phyloP scores from a whole-genome alignment of 2,888 invertebrate genomes.

The Scotopteryx bipunctaria region DNA sequence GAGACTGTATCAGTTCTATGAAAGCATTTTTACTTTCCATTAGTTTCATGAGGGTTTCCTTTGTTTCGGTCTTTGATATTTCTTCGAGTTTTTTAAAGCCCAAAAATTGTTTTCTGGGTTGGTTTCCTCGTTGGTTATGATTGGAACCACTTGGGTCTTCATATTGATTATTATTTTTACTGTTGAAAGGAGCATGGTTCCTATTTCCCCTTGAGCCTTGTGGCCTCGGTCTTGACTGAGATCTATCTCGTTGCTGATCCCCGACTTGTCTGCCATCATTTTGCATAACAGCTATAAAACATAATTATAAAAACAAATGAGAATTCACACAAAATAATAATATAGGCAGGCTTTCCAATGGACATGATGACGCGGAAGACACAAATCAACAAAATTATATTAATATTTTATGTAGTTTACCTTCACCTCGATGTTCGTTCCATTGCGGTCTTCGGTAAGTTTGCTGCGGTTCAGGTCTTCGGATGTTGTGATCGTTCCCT shows the following conservation, averaged over 20 bases:
- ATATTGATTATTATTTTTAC: neutral
- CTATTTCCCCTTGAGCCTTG: neutral
- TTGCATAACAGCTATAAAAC: conserved; percentile 3
- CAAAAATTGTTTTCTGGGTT: conserved; percentile 22
- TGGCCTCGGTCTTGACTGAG: neutral
- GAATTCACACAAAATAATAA: too few species aligned
- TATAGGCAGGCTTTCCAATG: too few species aligned
- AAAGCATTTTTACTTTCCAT: conserved; percentile 57
- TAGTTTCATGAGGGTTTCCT: conserved; percentile 59
- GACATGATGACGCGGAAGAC: too few species aligned
- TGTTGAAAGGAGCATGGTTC: neutral
- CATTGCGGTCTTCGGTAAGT: neutral
- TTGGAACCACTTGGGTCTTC: neutral
- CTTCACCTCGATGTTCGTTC: neutral
- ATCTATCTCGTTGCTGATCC: conserved; percentile 10
- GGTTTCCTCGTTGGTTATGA: conserved; percentile 2
- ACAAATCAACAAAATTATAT: too few species aligned
- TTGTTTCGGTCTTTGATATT: conserved; percentile 54
- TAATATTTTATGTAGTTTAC: too few species aligned
- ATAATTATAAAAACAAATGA: too few species aligned
- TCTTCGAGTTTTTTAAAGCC: conserved; percentile 58
- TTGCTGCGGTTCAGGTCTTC: neutral
- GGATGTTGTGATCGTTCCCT: neutral
- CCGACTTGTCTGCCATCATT: neutral
- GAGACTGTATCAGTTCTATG: conserved; percentile 52